A percentile compares a stretch with the other conserved stretches of the same genome.
Evolutionary conservation across 2,113 vertebrate species (phyloP).

Genomic region (Cryptomyrus ogoouensis): DNA sequence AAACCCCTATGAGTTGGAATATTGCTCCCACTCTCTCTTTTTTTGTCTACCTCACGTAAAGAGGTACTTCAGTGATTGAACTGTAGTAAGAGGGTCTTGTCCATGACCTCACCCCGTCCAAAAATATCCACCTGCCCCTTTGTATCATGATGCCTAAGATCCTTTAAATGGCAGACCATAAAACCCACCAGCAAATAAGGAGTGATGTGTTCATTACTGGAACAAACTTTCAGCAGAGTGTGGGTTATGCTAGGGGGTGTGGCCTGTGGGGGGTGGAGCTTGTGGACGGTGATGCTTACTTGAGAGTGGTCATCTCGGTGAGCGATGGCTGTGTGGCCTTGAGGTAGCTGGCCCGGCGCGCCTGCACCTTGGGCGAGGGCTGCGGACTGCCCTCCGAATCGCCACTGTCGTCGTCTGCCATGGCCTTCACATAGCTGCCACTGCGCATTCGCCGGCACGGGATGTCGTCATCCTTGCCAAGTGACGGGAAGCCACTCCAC

Average conservation of each 20-base stretch:
- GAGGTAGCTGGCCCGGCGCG: slow-evolving; percentile 93
- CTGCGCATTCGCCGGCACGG: slow-evolving; percentile 95
- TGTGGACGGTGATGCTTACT: slow-evolving; percentile 61
- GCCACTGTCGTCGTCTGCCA: slow-evolving; percentile 95
- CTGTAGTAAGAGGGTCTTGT: background rate
- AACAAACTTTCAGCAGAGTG: background rate
- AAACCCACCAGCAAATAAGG: background rate
- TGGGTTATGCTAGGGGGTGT: background rate
- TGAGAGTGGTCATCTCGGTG: slow-evolving; percentile 94
- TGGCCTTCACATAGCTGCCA: slow-evolving; percentile 97
- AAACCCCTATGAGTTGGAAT: background rate
- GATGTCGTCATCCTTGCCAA: slow-evolving; percentile 88
- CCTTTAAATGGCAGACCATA: background rate
- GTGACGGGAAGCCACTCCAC: slow-evolving; percentile 81
- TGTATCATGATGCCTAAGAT: background rate
- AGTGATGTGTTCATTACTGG: background rate
- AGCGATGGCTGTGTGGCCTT: slow-evolving; percentile 96
- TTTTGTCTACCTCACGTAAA: background rate
- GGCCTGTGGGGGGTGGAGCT: background rate
- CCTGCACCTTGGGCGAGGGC: slow-evolving; percentile 88
- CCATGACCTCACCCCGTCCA: background rate
- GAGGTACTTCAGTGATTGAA: background rate
- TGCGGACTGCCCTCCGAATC: slow-evolving; percentile 93
- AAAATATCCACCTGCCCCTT: background rate
- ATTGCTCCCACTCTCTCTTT: background rate